Base-by-base conservation (phyloP, 2,888 invertebrate genomes). In the Leptinotarsa tumamoca region DNA sequence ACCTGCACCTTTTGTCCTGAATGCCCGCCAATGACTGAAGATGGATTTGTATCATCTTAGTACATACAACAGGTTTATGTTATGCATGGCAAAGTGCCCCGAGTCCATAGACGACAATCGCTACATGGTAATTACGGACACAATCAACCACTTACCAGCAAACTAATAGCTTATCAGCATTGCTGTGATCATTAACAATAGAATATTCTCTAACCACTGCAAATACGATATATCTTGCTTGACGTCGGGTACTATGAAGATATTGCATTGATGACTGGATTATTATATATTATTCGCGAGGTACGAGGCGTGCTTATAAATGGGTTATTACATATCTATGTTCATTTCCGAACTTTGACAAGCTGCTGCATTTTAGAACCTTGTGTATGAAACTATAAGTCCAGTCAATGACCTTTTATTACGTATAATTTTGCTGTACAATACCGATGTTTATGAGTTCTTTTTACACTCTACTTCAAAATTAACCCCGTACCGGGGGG, bases 91-190 rank as follows among this genome's bases (percentile, higher is more conserved):
- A 80, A 79, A 81, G 77, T 81, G 82, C 81, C 80, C 76, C 68
- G 77, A 79, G 82, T 78, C 76, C 82, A 33, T 33, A 85, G 84
- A 85, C 84, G 85, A 85, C 85, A 86, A 85, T 85, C 84, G 83
- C 81, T 83, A 82, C 81, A 82, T 84, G 83, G 84, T 84, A 86
- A 86, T 86, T 86, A 86, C 82, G 82, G 81, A 82, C 84, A 84
- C 84, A 84, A 85, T 85, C 85, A 80, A 83, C 83, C 83, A 80
- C 81, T 83, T 82, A 80, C 80, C 78, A 68, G 78, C 77, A 79
- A 82, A 82, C 84, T 84, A 84, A 85, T 85, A 86, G 83, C 83
- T 83, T 84, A 85, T 85, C 85, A 85, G 82, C 85, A 83, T 83
- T 79, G 82, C 81, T 83, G 81, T 74, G 79, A 77, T 76, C 81